Conservation (phyloP, 1,140 invertebrate species). For the Aphelinus certus region DNA sequence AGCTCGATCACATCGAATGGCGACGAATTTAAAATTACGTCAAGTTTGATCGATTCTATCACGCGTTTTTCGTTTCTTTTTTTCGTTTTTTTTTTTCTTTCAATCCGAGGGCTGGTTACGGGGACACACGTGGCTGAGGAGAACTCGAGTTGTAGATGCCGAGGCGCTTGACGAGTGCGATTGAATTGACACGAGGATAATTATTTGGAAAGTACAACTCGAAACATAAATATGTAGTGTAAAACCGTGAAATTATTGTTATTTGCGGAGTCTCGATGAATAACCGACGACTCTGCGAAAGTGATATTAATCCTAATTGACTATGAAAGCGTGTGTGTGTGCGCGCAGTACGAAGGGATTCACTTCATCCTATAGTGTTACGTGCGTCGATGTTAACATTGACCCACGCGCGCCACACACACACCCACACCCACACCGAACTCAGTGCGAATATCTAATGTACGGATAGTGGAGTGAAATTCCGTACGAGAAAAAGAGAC, state of each 20-base stretch:
- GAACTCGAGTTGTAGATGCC: not conserved
- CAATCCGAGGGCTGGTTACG: too few species aligned
- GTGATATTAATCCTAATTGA: slow-evolving; percentile 66
- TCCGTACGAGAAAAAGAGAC: too few species aligned
- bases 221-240: slow-evolving; percentile 64
- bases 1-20: too few species aligned
- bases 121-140: not conserved
- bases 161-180: slow-evolving; percentile 18
- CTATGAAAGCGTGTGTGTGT: slow-evolving; percentile 7
- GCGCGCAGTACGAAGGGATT: slow-evolving; percentile 42
- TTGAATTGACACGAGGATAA: slow-evolving; percentile 20
- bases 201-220: slow-evolving; percentile 61
- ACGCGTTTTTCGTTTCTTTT: too few species aligned
- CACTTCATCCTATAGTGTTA: slow-evolving; percentile 53
- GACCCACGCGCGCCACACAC: not conserved
- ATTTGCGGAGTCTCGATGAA: slow-evolving; percentile 49
- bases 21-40: too few species aligned
- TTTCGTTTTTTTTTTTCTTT: too few species aligned
- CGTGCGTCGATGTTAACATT: slow-evolving; percentile 38
- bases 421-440: not conserved
- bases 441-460: too few species aligned
- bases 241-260: slow-evolving; percentile 54
- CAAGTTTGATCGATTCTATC: too few species aligned
- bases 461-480: too few species aligned
- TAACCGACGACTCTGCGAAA: slow-evolving; percentile 50